Evolutionary conservation across 2,888 invertebrate genomes (phyloP), one percentile per base, ranked within the genome.

Genomic region (Lasioglossum lativentre): DNA sequence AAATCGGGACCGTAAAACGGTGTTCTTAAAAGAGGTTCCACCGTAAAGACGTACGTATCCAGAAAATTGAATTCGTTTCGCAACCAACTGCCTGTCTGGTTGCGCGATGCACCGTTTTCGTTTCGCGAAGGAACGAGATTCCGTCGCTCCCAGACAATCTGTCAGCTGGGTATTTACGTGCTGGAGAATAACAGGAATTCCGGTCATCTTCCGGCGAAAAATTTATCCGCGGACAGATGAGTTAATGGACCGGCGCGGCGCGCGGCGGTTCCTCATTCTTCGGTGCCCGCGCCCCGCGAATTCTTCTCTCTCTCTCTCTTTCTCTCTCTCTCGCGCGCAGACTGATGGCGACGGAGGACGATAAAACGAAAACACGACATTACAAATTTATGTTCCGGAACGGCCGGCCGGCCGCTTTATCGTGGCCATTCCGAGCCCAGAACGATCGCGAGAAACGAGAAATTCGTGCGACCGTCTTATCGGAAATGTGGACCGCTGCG

Each of bases 381-480:
- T 68, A 68, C 66, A 45, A 73, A 74, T 80, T 80, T 74, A 56
- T 68, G 66, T 80, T 68, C 47, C 52, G 66, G 45, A 66, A 59
- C 73, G 66, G 30, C 14, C 38, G 66, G 30, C 14, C 38, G 38
- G 40, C 40, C 68, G 40, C 42, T 73, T 78, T 73, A 80, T 80
- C 52, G 66, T 42, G 66, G 72, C 71, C 71, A 63, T 59, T 72
- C 63, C 47, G 19, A 27, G n/a, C 27, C 75, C 23, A 34, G 71
- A n/a, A n/a, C 68, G 38, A 6, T 68, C 63, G 23, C 42, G 42
- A 63, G 27, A 52, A 52, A 74, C 77, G 23, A 42, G 42, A 42
- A 16, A 27, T 75, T 70, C 66, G 78, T 23, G 78, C 71, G 75
- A 47, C 63, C 30, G 63, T 42, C 73, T 83, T 76, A 80, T 79